Percentiles rank a stretch among this genome's conserved stretches.
phyloP scores from a whole-genome alignment of 2,797 vertebrate genomes.

The Malacoctenus gilli region DNA sequence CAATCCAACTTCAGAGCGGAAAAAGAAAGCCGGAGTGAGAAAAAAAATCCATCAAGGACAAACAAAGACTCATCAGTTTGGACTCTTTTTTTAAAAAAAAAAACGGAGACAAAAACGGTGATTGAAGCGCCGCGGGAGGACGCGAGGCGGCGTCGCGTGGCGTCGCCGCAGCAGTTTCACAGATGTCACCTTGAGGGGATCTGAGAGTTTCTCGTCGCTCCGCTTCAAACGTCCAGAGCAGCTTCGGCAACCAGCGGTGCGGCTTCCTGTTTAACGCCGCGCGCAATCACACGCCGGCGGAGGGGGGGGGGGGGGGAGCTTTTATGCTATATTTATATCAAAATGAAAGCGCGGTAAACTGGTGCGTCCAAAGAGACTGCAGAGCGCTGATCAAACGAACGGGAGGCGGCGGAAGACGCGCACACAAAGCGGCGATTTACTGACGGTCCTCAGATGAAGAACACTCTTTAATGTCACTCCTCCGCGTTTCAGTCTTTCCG shows the following conservation, averaged over 20 bases:
- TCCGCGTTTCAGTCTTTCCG: not conserved
- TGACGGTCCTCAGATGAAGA: not conserved
- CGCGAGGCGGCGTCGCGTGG: too few species aligned
- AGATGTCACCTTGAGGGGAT: too few species aligned
- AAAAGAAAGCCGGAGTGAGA: too few species aligned
- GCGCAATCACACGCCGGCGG: slow-evolving; percentile 1
- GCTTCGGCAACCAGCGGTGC: not conserved
- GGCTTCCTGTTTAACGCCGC: not conserved
- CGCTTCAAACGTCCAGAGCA: slow-evolving; percentile 2
- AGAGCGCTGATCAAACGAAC: slow-evolving; percentile 13
- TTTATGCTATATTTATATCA: slow-evolving; percentile 22
- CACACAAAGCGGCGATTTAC: slow-evolving; percentile 4
- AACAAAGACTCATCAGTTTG: too few species aligned
- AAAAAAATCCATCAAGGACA: too few species aligned
- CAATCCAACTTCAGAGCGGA: too few species aligned
- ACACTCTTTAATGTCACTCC: not conserved
- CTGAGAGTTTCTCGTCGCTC: too few species aligned
- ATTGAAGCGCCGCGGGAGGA: too few species aligned
- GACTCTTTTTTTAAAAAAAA: too few species aligned
- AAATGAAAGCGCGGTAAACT: slow-evolving; percentile 3
- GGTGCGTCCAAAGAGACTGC: not conserved
- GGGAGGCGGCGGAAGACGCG: not conserved
- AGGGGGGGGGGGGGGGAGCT: too few species aligned
- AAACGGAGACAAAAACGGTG: too few species aligned
- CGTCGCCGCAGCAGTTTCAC: too few species aligned